Conservation (phyloP, 2,888 invertebrate species). For the Ophonus ardosiacus region DNA sequence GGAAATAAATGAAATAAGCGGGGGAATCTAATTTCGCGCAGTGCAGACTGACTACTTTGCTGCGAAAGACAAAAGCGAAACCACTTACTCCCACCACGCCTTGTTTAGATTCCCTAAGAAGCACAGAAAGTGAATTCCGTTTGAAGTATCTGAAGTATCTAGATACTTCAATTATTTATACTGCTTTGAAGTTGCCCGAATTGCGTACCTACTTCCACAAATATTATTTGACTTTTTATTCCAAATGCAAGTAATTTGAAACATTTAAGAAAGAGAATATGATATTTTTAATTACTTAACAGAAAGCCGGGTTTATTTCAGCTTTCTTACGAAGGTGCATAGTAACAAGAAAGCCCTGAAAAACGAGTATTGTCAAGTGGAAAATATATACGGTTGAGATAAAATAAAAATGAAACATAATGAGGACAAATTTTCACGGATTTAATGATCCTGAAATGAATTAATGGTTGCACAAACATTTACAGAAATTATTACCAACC, state of each 20-base stretch:
- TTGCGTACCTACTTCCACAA: conserved; percentile 39
- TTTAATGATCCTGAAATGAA: conserved; percentile 50
- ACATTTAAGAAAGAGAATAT: conserved; percentile 28
- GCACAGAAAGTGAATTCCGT: conserved; percentile 44
- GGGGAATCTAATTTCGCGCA: conserved; percentile 49
- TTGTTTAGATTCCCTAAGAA: conserved; percentile 55
- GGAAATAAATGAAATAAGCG: conserved; percentile 54
- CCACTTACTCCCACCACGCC: conserved; percentile 48
- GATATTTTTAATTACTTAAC: conserved; percentile 19
- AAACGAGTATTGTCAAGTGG: conserved; percentile 17
- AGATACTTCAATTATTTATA: conserved; percentile 61
- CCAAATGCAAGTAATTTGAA: conserved; percentile 27
- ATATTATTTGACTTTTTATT: conserved; percentile 41
- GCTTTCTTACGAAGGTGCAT: not conserved
- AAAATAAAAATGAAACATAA: conserved; percentile 41
- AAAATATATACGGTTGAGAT: conserved; percentile 17
- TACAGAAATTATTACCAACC: conserved; percentile 46
- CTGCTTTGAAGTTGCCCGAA: conserved; percentile 52
- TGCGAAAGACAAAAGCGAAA: conserved; percentile 49
- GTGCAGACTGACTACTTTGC: conserved; percentile 37
- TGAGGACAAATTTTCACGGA: conserved; percentile 31
- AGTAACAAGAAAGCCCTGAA: not conserved
- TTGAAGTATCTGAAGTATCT: conserved; percentile 57
- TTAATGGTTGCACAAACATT: conserved; percentile 38
- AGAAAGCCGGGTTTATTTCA: not conserved